phyloP scores from a whole-genome alignment of 2,113 vertebrate species.

The Macrotis lagotis region DNA sequence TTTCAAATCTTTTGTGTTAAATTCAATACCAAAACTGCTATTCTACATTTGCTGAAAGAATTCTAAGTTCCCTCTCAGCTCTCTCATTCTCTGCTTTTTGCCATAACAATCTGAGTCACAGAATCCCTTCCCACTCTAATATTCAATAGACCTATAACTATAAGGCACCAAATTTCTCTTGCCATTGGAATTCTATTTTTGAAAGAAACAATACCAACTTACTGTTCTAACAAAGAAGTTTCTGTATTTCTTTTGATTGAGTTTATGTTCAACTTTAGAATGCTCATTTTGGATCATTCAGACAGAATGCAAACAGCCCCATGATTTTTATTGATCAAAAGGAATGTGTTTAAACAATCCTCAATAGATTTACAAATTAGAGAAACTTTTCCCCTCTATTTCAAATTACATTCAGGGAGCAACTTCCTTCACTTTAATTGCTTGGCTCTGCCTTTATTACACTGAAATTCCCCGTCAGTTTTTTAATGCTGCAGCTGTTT shows the following conservation, averaged over 20 bases:
- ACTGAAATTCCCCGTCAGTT: slow-evolving; percentile 57
- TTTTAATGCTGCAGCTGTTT: slow-evolving; percentile 77
- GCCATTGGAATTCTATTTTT: not conserved
- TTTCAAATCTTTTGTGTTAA: not conserved
- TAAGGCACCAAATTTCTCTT: not conserved
- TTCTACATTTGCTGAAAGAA: not conserved
- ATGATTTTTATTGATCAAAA: slow-evolving; percentile 59
- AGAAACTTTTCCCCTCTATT: not conserved
- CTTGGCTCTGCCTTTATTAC: slow-evolving; percentile 63
- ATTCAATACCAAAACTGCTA: not conserved
- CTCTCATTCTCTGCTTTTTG: not conserved
- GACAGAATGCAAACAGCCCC: slow-evolving; percentile 34
- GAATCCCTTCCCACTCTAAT: not conserved
- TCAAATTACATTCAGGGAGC: slow-evolving; percentile 52
- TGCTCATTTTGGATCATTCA: slow-evolving; percentile 34
- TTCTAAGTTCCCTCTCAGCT: not conserved
- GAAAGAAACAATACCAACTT: accelerated
- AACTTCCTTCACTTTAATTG: slow-evolving; percentile 69
- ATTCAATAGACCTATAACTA: not conserved
- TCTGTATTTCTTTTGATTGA: not conserved
- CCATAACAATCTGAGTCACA: not conserved
- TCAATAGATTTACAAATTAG: slow-evolving; percentile 63
- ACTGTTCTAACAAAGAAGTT: not conserved
- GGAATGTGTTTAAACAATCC: slow-evolving; percentile 60
- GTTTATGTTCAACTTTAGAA: slow-evolving; percentile 29